A percentile compares a stretch with the other conserved stretches of the same genome.
These are phyloP conservation scores for Magallana angulata DNA, from an alignment of 1,140 invertebrate species.

Conservation along the genomic window DNA sequence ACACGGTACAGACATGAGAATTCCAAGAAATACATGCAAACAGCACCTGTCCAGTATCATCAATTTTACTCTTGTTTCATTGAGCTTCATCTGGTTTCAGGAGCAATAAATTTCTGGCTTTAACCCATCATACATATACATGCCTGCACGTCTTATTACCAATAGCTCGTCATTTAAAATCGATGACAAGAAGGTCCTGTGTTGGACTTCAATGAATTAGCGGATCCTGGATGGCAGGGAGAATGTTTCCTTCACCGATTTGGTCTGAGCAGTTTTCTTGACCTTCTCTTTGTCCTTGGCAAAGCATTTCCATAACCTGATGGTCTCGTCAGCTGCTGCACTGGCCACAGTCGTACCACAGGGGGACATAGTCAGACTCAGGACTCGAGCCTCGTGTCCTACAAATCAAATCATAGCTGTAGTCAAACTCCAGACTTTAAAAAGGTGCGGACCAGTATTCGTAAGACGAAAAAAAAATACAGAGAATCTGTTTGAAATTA, in stretches of 20 bases:
- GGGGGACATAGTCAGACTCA: constrained; percentile 95
- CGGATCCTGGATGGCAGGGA: constrained; percentile 14
- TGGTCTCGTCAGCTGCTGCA: constrained; percentile 96
- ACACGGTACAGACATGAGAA: too few species aligned
- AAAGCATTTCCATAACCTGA: constrained; percentile 97
- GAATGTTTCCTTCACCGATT: constrained; percentile 14
- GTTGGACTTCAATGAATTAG: not conserved
- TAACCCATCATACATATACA: too few species aligned
- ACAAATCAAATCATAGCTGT: constrained; percentile 30
- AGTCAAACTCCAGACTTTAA: not conserved
- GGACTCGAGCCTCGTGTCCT: constrained; percentile 92
- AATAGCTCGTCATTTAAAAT: too few species aligned
- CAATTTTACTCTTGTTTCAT: too few species aligned
- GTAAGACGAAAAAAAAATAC: too few species aligned
- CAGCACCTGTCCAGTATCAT: too few species aligned
- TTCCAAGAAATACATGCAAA: too few species aligned
- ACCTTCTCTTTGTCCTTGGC: constrained; percentile 30
- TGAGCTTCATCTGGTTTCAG: too few species aligned
- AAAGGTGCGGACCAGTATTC: not conserved
- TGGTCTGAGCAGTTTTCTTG: constrained; percentile 17
- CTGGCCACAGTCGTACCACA: constrained; percentile 95
- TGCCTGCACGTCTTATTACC: too few species aligned
- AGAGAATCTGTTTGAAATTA: too few species aligned
- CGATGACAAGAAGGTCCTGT: too few species aligned
- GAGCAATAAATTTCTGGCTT: too few species aligned